Evolutionary conservation across 1,140 invertebrate genomes (phyloP).

Genomic region (Cataglyphis hispanica): DNA sequence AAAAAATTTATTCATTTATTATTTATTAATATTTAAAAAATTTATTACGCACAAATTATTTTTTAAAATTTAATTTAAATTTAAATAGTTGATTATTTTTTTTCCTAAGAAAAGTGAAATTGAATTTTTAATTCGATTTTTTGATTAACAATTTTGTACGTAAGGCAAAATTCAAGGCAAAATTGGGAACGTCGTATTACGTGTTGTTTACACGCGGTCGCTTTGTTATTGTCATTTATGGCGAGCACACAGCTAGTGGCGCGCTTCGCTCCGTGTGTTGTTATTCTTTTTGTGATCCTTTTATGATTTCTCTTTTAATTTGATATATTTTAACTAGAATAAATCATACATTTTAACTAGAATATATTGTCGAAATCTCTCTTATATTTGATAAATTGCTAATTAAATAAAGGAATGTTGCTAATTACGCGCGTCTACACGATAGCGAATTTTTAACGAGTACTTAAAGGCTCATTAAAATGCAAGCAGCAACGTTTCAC

Average conservation of each 20-base stretch:
- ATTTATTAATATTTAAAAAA: no score
- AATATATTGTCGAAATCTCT: background rate
- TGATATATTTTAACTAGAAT: background rate
- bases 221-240: background rate
- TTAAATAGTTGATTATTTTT: no score
- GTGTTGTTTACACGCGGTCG: background rate
- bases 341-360: background rate
- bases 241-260: background rate
- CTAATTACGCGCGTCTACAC: slow-evolving; percentile 15
- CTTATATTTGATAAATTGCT: background rate
- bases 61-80: no score
- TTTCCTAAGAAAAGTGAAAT: no score
- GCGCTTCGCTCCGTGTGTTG: background rate
- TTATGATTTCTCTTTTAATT: background rate
- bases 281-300: background rate
- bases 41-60: no score
- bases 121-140: no score
- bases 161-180: no score
- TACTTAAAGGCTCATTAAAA: slow-evolving; percentile 49
- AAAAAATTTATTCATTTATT: no score
- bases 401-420: slow-evolving; percentile 16
- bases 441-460: slow-evolving; percentile 21
- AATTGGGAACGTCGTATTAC: no score
- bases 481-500: slow-evolving; percentile 38
- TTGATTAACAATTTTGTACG: no score